A percentile compares a stretch with the other conserved stretches of the same genome.
Conservation (phyloP, 2,113 vertebrate species). For the Stigmatopora argus region DNA sequence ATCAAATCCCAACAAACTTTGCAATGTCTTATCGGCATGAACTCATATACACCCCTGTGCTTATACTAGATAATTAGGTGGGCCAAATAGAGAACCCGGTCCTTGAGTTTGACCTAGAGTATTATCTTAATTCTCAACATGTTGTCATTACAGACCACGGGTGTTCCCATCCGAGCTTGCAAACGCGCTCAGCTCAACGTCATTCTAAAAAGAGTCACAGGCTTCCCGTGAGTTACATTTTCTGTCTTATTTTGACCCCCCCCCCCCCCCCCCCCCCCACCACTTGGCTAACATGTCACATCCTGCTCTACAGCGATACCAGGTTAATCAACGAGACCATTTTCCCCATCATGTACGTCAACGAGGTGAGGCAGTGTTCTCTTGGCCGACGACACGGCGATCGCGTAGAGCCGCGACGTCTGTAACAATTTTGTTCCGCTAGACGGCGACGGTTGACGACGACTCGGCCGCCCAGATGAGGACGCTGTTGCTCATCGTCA, state of each 20-base stretch:
- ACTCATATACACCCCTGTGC: too few relatives aligned
- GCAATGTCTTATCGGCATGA: too few relatives aligned
- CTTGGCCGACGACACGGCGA: too few relatives aligned
- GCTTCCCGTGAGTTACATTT: constrained; percentile 69
- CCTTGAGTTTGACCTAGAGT: background rate
- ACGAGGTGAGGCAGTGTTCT: constrained; percentile 62
- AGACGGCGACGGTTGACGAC: constrained; percentile 73
- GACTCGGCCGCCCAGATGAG: constrained; percentile 68
- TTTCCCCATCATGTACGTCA: constrained; percentile 78
- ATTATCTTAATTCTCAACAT: background rate
- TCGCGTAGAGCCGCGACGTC: background rate
- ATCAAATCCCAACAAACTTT: too few relatives aligned
- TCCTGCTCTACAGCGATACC: constrained; percentile 54
- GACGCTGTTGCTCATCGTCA: constrained; percentile 69
- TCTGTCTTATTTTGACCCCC: background rate
- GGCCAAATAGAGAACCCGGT: too few relatives aligned
- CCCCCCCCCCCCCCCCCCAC: constrained; percentile 1
- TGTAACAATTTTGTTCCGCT: background rate
- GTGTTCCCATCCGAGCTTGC: constrained; percentile 74
- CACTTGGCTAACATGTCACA: background rate
- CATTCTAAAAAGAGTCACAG: constrained; percentile 66
- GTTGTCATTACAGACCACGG: constrained; percentile 58
- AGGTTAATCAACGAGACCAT: constrained; percentile 68
- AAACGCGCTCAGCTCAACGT: constrained; percentile 75
- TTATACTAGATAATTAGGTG: too few relatives aligned